A percentile compares a stretch with the other conserved stretches of the same genome.
Evolutionary conservation across 2,797 vertebrate species (phyloP).

Genomic region (Syngnathus rostellatus): DNA sequence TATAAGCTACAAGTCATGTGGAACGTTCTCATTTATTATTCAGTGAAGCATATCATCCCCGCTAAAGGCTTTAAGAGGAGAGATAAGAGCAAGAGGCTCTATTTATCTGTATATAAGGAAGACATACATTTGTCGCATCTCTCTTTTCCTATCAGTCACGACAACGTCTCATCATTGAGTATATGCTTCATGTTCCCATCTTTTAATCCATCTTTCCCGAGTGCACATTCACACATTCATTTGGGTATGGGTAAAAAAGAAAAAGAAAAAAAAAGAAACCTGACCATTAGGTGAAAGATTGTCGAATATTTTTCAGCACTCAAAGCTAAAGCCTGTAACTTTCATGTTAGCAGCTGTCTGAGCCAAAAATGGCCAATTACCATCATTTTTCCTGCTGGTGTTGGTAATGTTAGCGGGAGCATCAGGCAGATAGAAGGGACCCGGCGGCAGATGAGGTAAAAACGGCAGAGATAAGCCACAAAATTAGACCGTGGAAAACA

Average conservation of each 20-base stretch:
- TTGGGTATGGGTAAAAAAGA: conserved; percentile 13
- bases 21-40: conserved; percentile 63
- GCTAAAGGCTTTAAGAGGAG: conserved; percentile 50
- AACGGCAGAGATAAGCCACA: conserved; percentile 47
- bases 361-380: conserved; percentile 69
- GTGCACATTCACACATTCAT: background rate
- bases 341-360: conserved; percentile 69
- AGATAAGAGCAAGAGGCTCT: conserved; percentile 59
- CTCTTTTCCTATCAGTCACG: conserved; percentile 28
- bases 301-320: conserved; percentile 51
- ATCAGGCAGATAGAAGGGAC: conserved; percentile 23
- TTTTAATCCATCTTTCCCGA: conserved; percentile 23
- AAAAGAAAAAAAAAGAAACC: background rate
- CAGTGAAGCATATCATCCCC: conserved; percentile 50
- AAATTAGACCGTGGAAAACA: conserved; percentile 62
- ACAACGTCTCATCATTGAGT: conserved; percentile 16
- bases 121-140: conserved; percentile 37
- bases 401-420: conserved; percentile 50
- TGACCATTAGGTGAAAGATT: conserved; percentile 46
- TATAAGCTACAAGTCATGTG: conserved; percentile 61
- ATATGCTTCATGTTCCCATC: background rate
- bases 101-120: conserved; percentile 49
- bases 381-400: conserved; percentile 60
- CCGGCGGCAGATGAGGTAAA: conserved; percentile 46
- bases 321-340: conserved; percentile 53